Base-by-base conservation (phyloP, 2,888 invertebrate genomes). In the Orthosia gracilis region DNA sequence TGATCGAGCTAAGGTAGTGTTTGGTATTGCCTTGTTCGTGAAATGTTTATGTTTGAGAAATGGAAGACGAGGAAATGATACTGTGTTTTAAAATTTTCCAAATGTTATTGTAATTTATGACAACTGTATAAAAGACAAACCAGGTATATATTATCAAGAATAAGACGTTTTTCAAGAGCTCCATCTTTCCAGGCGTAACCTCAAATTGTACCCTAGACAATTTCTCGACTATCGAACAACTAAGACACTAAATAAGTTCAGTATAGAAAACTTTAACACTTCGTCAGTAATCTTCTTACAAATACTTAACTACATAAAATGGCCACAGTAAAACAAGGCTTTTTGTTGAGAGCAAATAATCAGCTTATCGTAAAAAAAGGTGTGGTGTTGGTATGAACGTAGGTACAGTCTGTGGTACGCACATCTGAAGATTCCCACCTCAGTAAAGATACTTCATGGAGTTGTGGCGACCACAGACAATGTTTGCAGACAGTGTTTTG, bases 331-430 rank as follows among this genome's bases (percentile, higher is more conserved):
- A 86, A 83, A 85, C 83, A 85, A 87, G 85, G 88, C 86, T 87
- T 88, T 90, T 85, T 84, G 86, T 85, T 71, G 70, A 72, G 78
- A 86, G 85, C 72, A 88, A 87, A 84, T 91, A 91, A 91, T 90
- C 90, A 80, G 90, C 91, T 91, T 91, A 91, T 85, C 77, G 85
- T 79, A 76, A 71, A 83, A 80, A 81, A 84, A 82, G 86, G 86
- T 88, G 86, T 80, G 72, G 84, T 84, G 83, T 86, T 85, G 82
- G 81, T 85, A 80, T 72, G 69, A 77, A 66, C 40, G 18, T 21
- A 9, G 31, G 13, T 49, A 52, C 31, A n/a, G 47, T 13, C 23
- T 73, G 73, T 47, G 55, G 55, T 55, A 79, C 63, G 77, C 73
- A 73, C 79, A 79, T 70, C 75, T 79, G 76, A 73, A 76, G 76